Base-by-base conservation (phyloP, 2,888 invertebrate genomes). In the Eretmocerus hayati region DNA sequence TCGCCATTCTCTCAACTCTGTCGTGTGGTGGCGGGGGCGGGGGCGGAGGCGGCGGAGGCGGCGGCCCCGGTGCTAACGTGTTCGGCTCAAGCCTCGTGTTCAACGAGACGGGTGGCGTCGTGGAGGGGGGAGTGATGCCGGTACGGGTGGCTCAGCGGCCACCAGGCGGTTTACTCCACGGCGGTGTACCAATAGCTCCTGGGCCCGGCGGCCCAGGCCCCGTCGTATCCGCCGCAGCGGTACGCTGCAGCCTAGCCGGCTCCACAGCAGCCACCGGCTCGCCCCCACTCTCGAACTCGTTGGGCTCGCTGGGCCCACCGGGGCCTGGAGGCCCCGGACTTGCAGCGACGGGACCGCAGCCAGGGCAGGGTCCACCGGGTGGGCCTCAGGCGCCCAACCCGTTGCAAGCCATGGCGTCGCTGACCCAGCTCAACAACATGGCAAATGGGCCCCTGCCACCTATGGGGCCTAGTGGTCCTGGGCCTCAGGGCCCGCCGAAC, bases 121-220 rank as follows among this genome's bases (percentile, higher is more conserved):
- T 69, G 71, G 70, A 69, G 70, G 69, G 70, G 69, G 69, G 69
- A 69, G 71, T 71, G 63, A 71, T 71, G 71, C 71, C 71, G 68
- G 71, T 71, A 62, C 69, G 73, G 74, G 77, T 77, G 79, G 71
- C 73, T 72, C 76, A 77, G 78, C 78, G 78, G 77, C 78, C 79
- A 67, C 68, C 71, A 69, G 75, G 80, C 79, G 80, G 79, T 79
- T 73, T 79, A 76, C 75, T 79, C 78, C 79, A 79, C 70, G 65
- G 78, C 79, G 73, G 79, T 76, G n/a, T n/a, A n/a, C n/a, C n/a
- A n/a, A n/a, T n/a, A n/a, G 75, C 69, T 62, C 76, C 79, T 77
- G 77, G 78, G 76, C 77, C 77, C 75, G 73, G 67, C 68, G 72
- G 65, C 74, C 73, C 68, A 66, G 72, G 62, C 72, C 73, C 62